A percentile compares a stretch with the other conserved stretches of the same genome.
These are phyloP conservation scores for Myopa tessellatipennis DNA, from an alignment of 2,888 invertebrate genomes.

Conservation along the genomic window DNA sequence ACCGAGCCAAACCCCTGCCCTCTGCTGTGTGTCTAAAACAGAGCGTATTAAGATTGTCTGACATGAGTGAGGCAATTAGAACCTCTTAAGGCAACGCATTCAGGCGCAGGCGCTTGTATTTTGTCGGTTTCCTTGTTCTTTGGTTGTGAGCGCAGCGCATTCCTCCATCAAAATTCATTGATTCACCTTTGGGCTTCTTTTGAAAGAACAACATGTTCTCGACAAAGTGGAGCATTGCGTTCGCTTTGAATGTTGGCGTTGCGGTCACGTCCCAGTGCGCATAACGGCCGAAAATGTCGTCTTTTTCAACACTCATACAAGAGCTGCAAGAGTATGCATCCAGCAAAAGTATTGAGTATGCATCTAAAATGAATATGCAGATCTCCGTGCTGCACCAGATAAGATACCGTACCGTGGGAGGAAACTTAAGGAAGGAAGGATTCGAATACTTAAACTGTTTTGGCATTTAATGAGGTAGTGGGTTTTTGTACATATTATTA, in stretches of 20 bases:
- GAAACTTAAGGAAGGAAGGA: no score
- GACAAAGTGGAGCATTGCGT: conserved; percentile 8
- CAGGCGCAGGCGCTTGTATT: conserved; percentile 51
- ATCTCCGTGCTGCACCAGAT: conserved; percentile 30
- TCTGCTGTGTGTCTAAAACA: background rate
- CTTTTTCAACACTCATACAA: conserved; percentile 36
- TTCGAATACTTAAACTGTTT: no score
- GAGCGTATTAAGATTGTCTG: conserved; percentile 39
- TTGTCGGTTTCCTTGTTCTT: conserved; percentile 45
- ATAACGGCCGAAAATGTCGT: conserved; percentile 19
- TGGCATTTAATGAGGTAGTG: no score
- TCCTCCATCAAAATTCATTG: conserved; percentile 38
- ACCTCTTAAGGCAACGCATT: conserved; percentile 30
- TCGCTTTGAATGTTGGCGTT: background rate
- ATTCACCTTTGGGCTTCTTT: conserved; percentile 30
- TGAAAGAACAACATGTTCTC: background rate
- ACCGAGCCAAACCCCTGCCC: background rate
- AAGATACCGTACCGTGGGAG: conserved; percentile 6
- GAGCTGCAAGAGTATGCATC: background rate
- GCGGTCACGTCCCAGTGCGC: conserved; percentile 26
- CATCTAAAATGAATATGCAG: background rate
- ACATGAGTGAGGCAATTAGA: conserved; percentile 42
- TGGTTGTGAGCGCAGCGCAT: conserved; percentile 11
- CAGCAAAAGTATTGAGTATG: no score
- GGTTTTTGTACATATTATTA: no score